Base-by-base conservation (phyloP, 2,113 vertebrate species). In the Echinops telfairi region DNA sequence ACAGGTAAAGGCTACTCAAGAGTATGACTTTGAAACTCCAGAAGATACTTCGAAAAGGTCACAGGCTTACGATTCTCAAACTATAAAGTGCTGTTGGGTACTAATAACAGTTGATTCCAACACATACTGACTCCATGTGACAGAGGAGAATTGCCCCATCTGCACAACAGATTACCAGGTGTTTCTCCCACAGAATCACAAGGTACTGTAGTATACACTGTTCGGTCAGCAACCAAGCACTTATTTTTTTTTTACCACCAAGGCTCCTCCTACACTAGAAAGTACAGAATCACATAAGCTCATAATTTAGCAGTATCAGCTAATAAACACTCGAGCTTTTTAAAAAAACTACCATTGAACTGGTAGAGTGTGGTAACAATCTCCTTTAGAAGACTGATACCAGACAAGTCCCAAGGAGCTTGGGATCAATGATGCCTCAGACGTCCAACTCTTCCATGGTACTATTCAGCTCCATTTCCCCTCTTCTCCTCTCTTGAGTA, bases 1-100 rank as follows among this genome's bases (percentile, higher is more conserved):
- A 87, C 80, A 86, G 53, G 70, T 27, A 33, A 91, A 80, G 58
- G 81, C 20, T 73, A 88, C 57, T 85, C 75, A 80, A 86, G 90
- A 75, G 57, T n/a, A 57, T 27, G 64, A 64, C 62, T 88, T 8
- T 88, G 77, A 88, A 92, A 77, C 19, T 25, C 77, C 91, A 62
- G 40, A 86, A 91, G 68, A 25, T 75, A 91, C 20, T 83, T 85
- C 20, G n/a, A 82, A 89, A 92, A 81, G 10, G 3, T 62, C 43
- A 81, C 0, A 36, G 36, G 60, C 43, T 85, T 53, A 53, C 81
- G 3, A 86, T 64, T 91, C 11, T 77, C 80, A 88, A 85, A 68
- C 38, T 70, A 38, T 12, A 83, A 83, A 23, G 36, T 76, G 23
- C 22, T 68, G 62, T 27, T 68, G 12, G 66, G 66, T 14, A 12